Evolutionary conservation across 2,113 vertebrate species (phyloP).

Genomic region (Onychorhynchus coronatus): DNA sequence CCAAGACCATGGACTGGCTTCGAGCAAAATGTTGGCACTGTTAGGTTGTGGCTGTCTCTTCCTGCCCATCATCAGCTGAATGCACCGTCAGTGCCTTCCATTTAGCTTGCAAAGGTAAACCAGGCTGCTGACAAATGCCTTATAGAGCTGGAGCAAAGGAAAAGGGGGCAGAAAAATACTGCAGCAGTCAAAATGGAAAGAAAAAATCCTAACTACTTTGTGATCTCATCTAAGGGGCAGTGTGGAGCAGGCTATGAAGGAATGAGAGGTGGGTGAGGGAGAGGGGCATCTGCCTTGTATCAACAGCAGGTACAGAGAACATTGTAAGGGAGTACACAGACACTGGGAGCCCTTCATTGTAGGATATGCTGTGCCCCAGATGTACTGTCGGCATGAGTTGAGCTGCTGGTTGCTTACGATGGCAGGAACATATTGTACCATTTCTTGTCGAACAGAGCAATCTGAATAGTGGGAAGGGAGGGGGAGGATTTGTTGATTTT

Average conservation of each 20-base stretch:
- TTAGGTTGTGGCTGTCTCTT: background rate
- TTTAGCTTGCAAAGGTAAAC: background rate
- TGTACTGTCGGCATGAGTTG: background rate
- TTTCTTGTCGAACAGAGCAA: background rate
- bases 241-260: background rate
- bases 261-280: background rate
- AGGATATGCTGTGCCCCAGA: background rate
- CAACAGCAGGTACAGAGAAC: background rate
- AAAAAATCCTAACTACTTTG: background rate
- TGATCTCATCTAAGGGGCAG: background rate
- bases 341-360: background rate
- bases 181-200: background rate
- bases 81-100: background rate
- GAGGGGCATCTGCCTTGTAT: background rate
- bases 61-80: background rate
- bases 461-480: constrained; percentile 3
- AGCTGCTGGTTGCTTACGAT: background rate
- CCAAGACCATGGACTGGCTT: background rate
- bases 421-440: background rate
- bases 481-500: background rate
- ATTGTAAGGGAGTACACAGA: background rate
- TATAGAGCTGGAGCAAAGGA: background rate
- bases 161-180: background rate
- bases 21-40: background rate
- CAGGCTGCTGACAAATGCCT: background rate